A percentile compares a stretch with the other conserved stretches of the same genome.
Conservation (phyloP, 2,113 vertebrate genomes). For the Grallaria varia region DNA sequence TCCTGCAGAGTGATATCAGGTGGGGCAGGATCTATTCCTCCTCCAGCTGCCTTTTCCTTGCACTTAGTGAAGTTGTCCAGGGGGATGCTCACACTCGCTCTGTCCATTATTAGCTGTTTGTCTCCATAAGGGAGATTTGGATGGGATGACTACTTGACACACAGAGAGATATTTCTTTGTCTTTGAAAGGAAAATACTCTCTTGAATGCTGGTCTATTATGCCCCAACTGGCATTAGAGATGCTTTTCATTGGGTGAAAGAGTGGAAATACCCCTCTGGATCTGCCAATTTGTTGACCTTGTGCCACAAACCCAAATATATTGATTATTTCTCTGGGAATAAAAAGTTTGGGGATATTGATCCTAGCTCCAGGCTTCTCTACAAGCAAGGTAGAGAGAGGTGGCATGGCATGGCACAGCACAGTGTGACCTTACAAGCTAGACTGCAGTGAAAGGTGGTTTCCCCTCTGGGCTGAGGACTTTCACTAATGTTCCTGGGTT, state of each 20-base stretch:
- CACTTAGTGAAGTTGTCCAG: not conserved
- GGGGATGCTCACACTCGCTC: not conserved
- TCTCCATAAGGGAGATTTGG: not conserved
- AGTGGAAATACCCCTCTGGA: not conserved
- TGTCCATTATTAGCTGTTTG: not conserved
- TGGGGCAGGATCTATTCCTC: conserved; percentile 37
- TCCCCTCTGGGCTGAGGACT: not conserved
- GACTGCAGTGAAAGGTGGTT: not conserved
- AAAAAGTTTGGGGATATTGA: not conserved
- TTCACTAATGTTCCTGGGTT: not conserved
- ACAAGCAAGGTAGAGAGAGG: not conserved
- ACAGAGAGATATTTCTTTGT: not conserved
- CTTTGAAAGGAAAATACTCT: not conserved
- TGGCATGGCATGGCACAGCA: not conserved
- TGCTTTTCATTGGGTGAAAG: not conserved
- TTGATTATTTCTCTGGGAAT: not conserved
- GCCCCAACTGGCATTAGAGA: not conserved
- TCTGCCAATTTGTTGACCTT: not conserved
- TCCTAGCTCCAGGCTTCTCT: not conserved
- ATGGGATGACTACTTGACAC: not conserved
- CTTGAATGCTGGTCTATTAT: not conserved
- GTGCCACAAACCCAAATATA: not conserved
- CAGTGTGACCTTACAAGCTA: not conserved
- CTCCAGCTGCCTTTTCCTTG: not conserved
- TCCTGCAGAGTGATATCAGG: conserved; percentile 96